Evolutionary conservation across 2,113 vertebrate genomes (phyloP), one percentile per base, ranked within the genome.

Genomic region (Pangasianodon gigas): DNA sequence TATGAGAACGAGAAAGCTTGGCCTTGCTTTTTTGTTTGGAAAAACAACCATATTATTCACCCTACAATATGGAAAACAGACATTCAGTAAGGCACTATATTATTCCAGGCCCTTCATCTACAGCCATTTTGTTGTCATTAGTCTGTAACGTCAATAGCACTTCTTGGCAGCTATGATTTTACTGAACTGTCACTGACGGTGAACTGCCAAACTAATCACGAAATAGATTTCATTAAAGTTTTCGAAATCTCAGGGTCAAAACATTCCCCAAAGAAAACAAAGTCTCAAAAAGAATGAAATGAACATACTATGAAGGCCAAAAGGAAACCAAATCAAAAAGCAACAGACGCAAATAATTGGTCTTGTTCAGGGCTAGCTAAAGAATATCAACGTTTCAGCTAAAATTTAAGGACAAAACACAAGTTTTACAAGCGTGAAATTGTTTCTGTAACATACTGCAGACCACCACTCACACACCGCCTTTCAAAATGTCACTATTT

Each of bases 21-120:
- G 48, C 54, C 44, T 48, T 86, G 69, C 54, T 84, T 48, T 75
- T 75, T 54, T 83, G 41, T 37, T 56, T 32, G 75, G 65, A 54
- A 84, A 51, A 48, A 56, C 13, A 71, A 54, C 80, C 37, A 44
- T 21, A 86, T 74, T 75, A 67, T 79, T 91, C 44, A 88, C 82
- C 32, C 51, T 74, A 82, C 84, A 84, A 48, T 74, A 16, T 24
- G 54, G n/a, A 60, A 80, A 82, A 87, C 19, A 26, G 44, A 46
- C 41, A 26, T 41, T 46, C 14, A 77, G n/a, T 19, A 29, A 86
- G 52, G 77, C n/a, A 86, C 51, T n/a, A 84, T 65, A 37, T 60
- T 24, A 62, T 86, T 90, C 60, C 85, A 87, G 21, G 56, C 65
- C 29, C 26, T 77, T 75, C 19, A 41, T 44, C 54, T n/a, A 52